Evolutionary conservation across 2,113 vertebrate genomes (phyloP).

Genomic region (Xerus inauris): DNA sequence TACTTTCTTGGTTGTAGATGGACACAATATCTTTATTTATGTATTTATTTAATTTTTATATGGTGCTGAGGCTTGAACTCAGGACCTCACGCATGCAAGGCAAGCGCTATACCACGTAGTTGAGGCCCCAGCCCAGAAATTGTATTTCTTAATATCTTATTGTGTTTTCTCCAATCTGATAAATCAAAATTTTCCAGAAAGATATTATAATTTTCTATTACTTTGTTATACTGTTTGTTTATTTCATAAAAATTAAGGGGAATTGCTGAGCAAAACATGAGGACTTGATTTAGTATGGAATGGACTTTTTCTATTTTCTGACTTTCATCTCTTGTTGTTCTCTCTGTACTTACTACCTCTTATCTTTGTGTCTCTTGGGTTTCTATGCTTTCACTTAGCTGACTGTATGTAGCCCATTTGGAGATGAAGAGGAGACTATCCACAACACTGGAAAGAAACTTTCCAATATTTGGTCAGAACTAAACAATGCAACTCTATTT

Average conservation of each 20-base stretch:
- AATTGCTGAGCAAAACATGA: neutral
- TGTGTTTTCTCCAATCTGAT: neutral
- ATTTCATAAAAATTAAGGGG: neutral
- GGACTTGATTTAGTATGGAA: neutral
- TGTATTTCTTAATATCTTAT: neutral
- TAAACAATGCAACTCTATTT: neutral
- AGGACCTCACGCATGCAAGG: too few relatives aligned
- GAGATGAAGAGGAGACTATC: neutral
- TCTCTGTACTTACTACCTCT: neutral
- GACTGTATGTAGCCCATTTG: neutral
- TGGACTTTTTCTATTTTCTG: neutral
- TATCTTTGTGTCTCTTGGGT: neutral
- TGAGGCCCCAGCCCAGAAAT: too few relatives aligned
- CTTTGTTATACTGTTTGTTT: neutral
- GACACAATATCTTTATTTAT: too few relatives aligned
- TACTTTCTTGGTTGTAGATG: too few relatives aligned
- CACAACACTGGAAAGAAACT: neutral
- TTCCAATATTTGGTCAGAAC: neutral
- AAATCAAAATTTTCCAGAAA: conserved; percentile 10
- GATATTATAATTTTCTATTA: neutral
- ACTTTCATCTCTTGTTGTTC: neutral
- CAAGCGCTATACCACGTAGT: too few relatives aligned
- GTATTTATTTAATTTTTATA: too few relatives aligned
- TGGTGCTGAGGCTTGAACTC: too few relatives aligned
- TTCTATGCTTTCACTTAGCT: neutral